phyloP scores from a whole-genome alignment of 2,113 vertebrate genomes.

The Lonchura striata region DNA sequence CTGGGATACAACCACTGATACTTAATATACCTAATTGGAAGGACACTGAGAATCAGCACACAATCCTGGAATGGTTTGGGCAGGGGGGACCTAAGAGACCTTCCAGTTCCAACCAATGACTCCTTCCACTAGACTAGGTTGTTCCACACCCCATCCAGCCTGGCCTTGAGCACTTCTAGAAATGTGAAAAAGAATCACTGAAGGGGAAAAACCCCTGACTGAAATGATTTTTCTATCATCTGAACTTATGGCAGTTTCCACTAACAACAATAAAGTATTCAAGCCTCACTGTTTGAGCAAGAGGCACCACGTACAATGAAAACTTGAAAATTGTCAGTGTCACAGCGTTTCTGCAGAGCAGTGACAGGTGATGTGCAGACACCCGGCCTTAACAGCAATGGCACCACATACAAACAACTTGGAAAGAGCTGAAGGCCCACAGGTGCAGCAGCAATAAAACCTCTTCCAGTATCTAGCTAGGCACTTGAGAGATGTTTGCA shows the following conservation, averaged over 20 bases:
- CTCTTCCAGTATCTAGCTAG: neutral
- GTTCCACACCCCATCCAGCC: neutral
- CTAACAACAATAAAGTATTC: neutral
- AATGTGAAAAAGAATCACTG: neutral
- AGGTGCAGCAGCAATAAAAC: neutral
- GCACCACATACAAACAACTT: neutral
- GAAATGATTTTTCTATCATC: neutral
- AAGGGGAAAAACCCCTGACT: neutral
- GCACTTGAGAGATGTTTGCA: neutral
- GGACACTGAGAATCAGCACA: neutral
- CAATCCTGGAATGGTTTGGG: neutral
- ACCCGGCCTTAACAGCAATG: rapidly evolving
- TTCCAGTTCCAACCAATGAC: neutral
- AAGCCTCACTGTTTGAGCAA: neutral
- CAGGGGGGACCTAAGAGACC: neutral
- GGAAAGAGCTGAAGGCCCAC: neutral
- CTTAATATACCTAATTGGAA: neutral
- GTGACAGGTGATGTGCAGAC: neutral
- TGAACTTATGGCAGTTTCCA: neutral
- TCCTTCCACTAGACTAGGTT: neutral
- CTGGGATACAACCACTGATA: neutral
- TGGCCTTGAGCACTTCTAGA: neutral
- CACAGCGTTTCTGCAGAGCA: neutral
- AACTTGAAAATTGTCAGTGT: neutral
- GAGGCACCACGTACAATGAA: neutral